Base-by-base conservation (phyloP, 2,797 vertebrate genomes). In the Morelia viridis region DNA sequence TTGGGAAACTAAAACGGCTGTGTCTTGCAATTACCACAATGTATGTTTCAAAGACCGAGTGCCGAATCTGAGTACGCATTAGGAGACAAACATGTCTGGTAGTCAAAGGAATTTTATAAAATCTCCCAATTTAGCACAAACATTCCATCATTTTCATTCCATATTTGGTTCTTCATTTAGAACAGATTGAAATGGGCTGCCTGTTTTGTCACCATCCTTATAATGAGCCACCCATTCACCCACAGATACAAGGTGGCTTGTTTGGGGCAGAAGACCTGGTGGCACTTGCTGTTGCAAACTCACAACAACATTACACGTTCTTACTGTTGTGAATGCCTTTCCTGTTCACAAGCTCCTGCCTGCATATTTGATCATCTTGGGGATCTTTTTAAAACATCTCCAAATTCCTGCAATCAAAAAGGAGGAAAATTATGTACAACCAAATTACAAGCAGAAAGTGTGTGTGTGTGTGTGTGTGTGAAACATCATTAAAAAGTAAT, bases 121-220 rank as follows among this genome's bases (percentile, higher is more conserved):
- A 26, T 2, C 35, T 94, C 80, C 62, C 26, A 17, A 76, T 92
- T 91, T 60, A 93, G 19, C 80, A 89, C 0, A 0, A 86, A 62
- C 46, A 2, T 62, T 90, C 88, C 80, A 4, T 71, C 90, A 28
- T 93, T 91, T 95, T 92, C 0, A 71, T 83, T 91, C 71, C 35
- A 41, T 88, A 56, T 41, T 90, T 92, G 80, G 46, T 85, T 91
- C 65, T 87, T 92, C 28, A 90, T 60, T 65, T 93, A 2, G 0
- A 92, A 93, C 28, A 93, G 91, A 26, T 61, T 87, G 10, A 58
- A 76, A 26, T 58, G 35, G 83, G 94, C 46, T 91, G 5, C 60
- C 93, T 85, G 61, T 57, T 94, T 93, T 92, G 76, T 84, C 94
- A 60, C 83, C 26, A 87, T 91, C 90, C 41, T 60, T 53, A 57